Base-by-base conservation (phyloP, 2,113 vertebrate genomes). In the Mus pahari region DNA sequence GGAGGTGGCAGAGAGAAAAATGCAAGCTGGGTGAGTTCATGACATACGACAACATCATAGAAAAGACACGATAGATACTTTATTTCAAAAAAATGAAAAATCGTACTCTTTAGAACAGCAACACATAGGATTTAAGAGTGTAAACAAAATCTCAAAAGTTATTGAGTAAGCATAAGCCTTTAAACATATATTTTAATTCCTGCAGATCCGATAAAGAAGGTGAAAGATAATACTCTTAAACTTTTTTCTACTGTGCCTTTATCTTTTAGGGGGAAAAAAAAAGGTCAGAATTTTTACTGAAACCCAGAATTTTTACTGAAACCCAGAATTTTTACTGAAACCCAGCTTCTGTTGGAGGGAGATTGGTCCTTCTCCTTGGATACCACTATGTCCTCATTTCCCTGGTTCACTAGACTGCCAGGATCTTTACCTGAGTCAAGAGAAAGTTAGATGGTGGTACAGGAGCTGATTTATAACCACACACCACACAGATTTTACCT, bases 391-490 rank as follows among this genome's bases (percentile, higher is more conserved):
- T 36, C 50, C 42, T 22, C 0, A 1, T 17, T 48, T 53, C 60
- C 33, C 42, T 50, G 39, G 12, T 13, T 71, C 31, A 5, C 2
- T 24, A 22, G 24, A 16, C 6, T 7, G 3, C 31, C n/a, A 70
- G 50, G 33, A n/a, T 75, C 12, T 55, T 73, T 28, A 17, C 89
- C 1, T 19, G 13, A 42, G 39, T 14, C 28, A 39, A 16, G 58
- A n/a, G 0, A 5, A 71, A 24, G 6, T 50, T 48, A 66, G 22
- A 16, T 20, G 0, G 3, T 1, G 36, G 31, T 0, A 0, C 1
- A 71, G 28, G 17, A 16, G 7, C n/a, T 55, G 9, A 12, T 50
- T 2, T 33, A 1, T 1, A 50, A 16, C 2, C 50, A 64, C 1
- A 31, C 3, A 53, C 26, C 10, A 1, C 0, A 0, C 22, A 22